Base-by-base conservation (phyloP, 2,888 invertebrate genomes). In the Oligia strigilis region DNA sequence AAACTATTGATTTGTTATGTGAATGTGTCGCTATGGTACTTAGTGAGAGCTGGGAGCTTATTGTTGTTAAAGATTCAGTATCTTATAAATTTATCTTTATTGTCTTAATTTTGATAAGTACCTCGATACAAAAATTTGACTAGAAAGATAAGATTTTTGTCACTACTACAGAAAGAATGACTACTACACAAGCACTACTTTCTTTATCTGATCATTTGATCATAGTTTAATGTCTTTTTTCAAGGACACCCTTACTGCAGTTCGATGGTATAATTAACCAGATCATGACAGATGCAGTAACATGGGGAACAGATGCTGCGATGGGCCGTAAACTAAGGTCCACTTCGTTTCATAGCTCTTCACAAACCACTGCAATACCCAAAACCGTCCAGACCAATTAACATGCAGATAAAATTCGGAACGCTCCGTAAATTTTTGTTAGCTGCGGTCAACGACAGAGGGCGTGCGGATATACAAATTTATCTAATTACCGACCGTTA, bases 401-500 rank as follows among this genome's bases (percentile, higher is more conserved):
- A 72, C 80, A 78, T 80, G 84, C 52, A 87, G 77, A 88, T 80
- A 88, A 86, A 86, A 88, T 86, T 75, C 74, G 72, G 74, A 77
- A 67, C 72, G 75, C 76, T 77, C 58, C 75, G 81, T 82, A 85
- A 83, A 84, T 83, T 89, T 84, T 86, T 81, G 90, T 80, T 52
- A 82, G 83, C 78, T 83, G 91, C 83, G 90, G 89, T 79, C 80
- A 84, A 23, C 75, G 77, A 62, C 80, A 79, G 78, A 75, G 78
- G 71, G 79, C 87, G 89, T 89, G 89, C 88, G 73, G 75, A 82
- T 88, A 85, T 81, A 87, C 89, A 90, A 89, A 89, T 89, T 89
- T 86, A 90, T 88, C 89, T 89, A 89, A 89, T 89, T 90, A 89
- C 86, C 81, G 81, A 72, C 89, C 72, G 88, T 89, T 90, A 89